Percentiles rank a stretch among this genome's conserved stretches.
Conservation (phyloP, 1,140 invertebrate genomes). For the Paramacrobiotus metropolitanus region DNA sequence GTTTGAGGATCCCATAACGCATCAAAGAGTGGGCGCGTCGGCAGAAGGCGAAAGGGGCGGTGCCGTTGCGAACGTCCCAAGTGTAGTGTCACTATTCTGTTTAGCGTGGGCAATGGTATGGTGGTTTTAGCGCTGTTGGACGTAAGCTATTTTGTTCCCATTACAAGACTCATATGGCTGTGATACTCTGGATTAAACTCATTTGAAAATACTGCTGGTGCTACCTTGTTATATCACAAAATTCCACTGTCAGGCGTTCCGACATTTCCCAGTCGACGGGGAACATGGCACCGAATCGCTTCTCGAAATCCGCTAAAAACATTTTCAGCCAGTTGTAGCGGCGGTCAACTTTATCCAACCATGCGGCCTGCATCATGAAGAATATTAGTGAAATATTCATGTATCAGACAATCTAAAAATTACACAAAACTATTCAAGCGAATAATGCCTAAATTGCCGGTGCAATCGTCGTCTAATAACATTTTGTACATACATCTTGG, state of each 20-base stretch:
- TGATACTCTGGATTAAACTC: background rate
- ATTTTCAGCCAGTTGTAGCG: conserved; percentile 90
- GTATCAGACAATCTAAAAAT: no score
- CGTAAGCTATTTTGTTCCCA: no score
- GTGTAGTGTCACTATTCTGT: no score
- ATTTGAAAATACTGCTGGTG: no score
- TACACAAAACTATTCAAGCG: no score
- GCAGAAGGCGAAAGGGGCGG: no score
- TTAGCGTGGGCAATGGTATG: no score
- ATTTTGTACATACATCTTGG: conserved; percentile 40
- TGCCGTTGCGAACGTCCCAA: no score
- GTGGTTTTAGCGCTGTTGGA: no score
- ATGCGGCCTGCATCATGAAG: conserved; percentile 36
- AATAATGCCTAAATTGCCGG: no score
- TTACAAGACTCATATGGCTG: background rate
- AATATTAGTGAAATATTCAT: conserved; percentile 6
- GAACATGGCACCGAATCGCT: conserved; percentile 67
- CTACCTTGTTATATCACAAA: conserved; percentile 47
- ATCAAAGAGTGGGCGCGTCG: background rate
- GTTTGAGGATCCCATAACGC: conserved; percentile 25
- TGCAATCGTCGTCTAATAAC: no score
- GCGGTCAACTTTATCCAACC: conserved; percentile 84
- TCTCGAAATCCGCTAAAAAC: conserved; percentile 84
- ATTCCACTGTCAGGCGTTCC: conserved; percentile 71
- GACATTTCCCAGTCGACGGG: conserved; percentile 81